A percentile compares a stretch with the other conserved stretches of the same genome.
Conservation (phyloP, 2,113 vertebrate species). For the Toxotes chatareus region DNA sequence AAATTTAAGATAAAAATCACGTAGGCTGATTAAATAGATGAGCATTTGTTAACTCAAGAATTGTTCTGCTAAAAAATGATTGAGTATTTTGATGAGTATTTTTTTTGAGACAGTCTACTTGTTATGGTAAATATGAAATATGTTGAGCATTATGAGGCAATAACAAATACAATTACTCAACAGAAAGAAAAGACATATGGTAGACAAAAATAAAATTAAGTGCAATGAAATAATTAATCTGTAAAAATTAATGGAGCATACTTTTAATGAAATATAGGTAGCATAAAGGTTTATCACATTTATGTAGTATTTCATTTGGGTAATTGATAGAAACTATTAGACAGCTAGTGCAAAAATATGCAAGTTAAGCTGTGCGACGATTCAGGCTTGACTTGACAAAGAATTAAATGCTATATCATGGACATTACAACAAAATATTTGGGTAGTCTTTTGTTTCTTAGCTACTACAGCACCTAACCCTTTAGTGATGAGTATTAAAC, state of each 20-base stretch:
- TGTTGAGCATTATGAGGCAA: background rate
- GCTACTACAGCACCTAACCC: background rate
- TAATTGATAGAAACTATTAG: background rate
- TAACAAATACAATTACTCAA: background rate
- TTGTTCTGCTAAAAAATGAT: background rate
- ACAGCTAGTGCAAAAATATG: background rate
- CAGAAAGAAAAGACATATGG: background rate
- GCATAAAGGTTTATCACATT: background rate
- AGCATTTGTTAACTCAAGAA: background rate
- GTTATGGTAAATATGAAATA: background rate
- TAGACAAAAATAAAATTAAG: background rate
- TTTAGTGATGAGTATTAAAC: background rate
- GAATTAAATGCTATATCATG: background rate
- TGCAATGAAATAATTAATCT: background rate
- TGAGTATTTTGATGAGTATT: background rate
- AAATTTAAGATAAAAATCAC: background rate
- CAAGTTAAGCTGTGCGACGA: background rate
- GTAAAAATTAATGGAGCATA: background rate
- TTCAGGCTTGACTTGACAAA: background rate
- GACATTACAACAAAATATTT: background rate
- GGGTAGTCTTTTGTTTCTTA: background rate
- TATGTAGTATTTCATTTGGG: background rate
- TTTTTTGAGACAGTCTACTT: background rate
- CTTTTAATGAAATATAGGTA: background rate
- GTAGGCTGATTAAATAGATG: background rate